Conservation (phyloP, 2,888 invertebrate species). For the Eulithis prunata region DNA sequence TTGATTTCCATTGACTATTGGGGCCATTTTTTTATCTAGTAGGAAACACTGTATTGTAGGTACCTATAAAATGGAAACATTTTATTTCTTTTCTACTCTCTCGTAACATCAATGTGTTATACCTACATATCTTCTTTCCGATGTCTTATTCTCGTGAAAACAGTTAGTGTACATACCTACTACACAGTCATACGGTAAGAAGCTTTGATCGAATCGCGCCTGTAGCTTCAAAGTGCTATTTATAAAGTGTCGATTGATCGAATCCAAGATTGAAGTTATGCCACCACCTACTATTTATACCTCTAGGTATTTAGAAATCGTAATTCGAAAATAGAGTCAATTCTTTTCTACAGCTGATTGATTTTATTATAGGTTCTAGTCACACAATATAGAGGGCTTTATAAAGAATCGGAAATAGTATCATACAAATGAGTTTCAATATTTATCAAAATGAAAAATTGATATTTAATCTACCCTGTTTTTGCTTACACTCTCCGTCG, state of each 20-base stretch:
- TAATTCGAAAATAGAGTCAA: not conserved
- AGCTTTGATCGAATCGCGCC: conserved; percentile 39
- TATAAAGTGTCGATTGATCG: conserved; percentile 39
- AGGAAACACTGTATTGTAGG: too few relatives aligned
- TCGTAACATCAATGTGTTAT: not conserved
- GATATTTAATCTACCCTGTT: conserved; percentile 67
- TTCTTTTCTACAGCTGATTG: not conserved
- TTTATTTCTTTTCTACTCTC: not conserved
- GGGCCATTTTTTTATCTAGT: too few relatives aligned
- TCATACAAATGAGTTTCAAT: conserved; percentile 37
- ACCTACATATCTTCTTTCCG: not conserved
- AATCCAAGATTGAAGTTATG: conserved; percentile 30
- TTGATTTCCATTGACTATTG: too few relatives aligned
- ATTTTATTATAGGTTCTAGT: not conserved
- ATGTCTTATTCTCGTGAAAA: conserved; percentile 13
- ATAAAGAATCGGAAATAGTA: conserved; percentile 1
- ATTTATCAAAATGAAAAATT: conserved; percentile 72
- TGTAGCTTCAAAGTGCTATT: conserved; percentile 40
- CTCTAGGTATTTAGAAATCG: not conserved
- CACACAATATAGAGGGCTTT: not conserved
- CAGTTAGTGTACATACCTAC: too few relatives aligned
- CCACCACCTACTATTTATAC: not conserved
- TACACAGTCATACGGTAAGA: too few relatives aligned
- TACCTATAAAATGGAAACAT: too few relatives aligned
- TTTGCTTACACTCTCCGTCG: conserved; percentile 55